Evolutionary conservation across 2,113 vertebrate species (phyloP).

Genomic region (Pipra filicauda): DNA sequence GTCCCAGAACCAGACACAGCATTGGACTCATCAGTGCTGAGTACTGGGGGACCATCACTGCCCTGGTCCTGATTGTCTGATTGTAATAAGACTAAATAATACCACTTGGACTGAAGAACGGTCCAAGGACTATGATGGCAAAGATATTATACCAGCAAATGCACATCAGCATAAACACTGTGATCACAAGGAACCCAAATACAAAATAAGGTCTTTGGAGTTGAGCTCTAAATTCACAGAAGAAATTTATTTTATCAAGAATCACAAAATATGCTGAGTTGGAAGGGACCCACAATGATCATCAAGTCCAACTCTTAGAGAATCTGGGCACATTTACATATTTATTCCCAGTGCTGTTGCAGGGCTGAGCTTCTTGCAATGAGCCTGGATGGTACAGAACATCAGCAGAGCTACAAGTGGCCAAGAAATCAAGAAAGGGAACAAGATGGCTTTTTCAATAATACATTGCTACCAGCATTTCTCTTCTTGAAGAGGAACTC

Average conservation of each 20-base stretch:
- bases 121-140: background rate
- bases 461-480: background rate
- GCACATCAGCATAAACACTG: background rate
- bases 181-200: background rate
- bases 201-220: background rate
- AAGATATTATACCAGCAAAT: background rate
- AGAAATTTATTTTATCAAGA: background rate
- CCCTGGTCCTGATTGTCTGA: background rate
- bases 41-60: background rate
- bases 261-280: background rate
- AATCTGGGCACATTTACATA: background rate
- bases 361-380: background rate
- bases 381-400: background rate
- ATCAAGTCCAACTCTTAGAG: background rate
- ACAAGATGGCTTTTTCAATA: background rate
- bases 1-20: background rate
- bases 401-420: background rate
- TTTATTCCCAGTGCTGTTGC: background rate
- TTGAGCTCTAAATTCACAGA: background rate
- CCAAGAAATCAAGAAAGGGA: background rate
- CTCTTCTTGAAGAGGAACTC: background rate
- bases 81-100: background rate
- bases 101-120: background rate
- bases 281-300: background rate
- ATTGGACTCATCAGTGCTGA: background rate